phyloP scores from a whole-genome alignment of 2,797 vertebrate genomes.

The Ptychadena robeensis region DNA sequence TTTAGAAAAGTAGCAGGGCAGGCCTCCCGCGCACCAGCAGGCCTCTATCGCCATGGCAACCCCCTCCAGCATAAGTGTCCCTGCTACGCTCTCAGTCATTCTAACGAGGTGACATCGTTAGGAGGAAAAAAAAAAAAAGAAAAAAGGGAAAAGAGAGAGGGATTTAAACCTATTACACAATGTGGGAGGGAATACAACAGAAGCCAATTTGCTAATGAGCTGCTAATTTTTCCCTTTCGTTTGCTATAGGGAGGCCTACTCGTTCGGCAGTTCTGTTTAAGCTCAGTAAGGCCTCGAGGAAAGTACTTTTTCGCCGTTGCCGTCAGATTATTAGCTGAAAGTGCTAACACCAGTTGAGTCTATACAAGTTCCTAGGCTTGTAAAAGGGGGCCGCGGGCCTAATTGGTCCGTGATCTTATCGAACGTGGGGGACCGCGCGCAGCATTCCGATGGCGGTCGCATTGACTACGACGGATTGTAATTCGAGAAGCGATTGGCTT shows the following conservation, averaged over 20 bases:
- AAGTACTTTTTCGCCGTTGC: neutral
- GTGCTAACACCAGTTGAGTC: neutral
- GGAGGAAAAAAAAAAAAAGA: slow-evolving; percentile 42
- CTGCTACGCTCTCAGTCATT: slow-evolving; percentile 56
- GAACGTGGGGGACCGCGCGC: too few relatives aligned
- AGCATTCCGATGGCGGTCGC: neutral
- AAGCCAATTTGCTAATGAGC: slow-evolving; percentile 55
- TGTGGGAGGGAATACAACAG: slow-evolving; percentile 47
- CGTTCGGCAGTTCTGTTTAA: neutral
- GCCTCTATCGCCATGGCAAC: slow-evolving; percentile 56
- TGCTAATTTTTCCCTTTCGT: slow-evolving; percentile 48
- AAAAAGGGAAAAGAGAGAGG: slow-evolving; percentile 35
- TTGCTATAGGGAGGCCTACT: slow-evolving; percentile 11
- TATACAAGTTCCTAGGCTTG: neutral
- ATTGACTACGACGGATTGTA: neutral
- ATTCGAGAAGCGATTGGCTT: neutral
- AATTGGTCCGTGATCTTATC: too few relatives aligned
- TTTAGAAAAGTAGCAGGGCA: slow-evolving; percentile 55
- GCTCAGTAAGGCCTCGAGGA: neutral
- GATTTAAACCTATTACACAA: slow-evolving; percentile 61
- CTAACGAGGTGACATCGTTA: slow-evolving; percentile 61
- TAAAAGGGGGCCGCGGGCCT: neutral
- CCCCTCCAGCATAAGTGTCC: slow-evolving; percentile 55
- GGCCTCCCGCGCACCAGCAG: slow-evolving; percentile 51
- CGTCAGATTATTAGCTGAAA: neutral